Evolutionary conservation across 2,888 invertebrate genomes (phyloP).

Genomic region (Pyrochroa serraticornis): DNA sequence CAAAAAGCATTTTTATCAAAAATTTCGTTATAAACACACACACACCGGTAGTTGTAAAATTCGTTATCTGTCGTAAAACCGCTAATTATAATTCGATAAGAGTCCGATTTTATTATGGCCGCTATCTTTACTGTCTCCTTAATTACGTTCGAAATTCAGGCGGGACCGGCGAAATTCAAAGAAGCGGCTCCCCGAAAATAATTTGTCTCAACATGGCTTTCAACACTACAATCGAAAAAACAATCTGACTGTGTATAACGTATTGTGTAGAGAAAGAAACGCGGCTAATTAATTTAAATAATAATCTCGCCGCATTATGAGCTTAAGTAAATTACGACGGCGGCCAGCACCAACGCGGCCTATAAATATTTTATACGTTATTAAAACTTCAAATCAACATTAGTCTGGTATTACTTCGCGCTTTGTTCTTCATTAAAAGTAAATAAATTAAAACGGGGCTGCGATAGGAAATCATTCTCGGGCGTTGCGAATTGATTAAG

Average conservation of each 20-base stretch:
- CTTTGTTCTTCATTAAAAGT: constrained; percentile 24
- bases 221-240: neutral
- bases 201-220: constrained; percentile 1
- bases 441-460: constrained; percentile 14
- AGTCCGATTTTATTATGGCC: constrained; percentile 12
- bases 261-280: neutral
- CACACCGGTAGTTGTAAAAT: constrained; percentile 26
- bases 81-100: constrained; percentile 28
- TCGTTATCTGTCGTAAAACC: constrained; percentile 25
- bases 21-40: constrained; percentile 17
- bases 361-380: constrained; percentile 18
- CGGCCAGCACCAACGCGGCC: neutral
- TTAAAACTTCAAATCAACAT: constrained; percentile 16
- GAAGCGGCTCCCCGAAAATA: neutral
- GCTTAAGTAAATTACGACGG: constrained; percentile 11
- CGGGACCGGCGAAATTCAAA: constrained; percentile 22
- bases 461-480: no score
- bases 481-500: no score
- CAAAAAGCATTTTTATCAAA: constrained; percentile 23
- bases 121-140: constrained; percentile 26
- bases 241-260: neutral
- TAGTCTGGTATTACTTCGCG: constrained; percentile 6
- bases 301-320: constrained; percentile 10
- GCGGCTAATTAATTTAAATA: neutral
- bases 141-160: constrained; percentile 21